Conservation (phyloP, 2,888 invertebrate genomes). For the Tipula lateralis region DNA sequence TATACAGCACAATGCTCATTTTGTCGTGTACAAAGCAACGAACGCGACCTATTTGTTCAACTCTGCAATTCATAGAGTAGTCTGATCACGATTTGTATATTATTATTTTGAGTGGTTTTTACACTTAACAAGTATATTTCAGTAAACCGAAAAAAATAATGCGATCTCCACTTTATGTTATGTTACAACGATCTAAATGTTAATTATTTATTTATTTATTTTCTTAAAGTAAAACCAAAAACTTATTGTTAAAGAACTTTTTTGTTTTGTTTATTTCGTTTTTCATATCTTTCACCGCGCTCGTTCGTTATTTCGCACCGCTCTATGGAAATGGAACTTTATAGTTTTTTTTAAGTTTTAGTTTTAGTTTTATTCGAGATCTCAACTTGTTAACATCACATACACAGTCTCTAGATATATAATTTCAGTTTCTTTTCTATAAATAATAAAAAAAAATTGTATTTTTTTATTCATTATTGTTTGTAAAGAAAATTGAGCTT, state of each 20-base stretch:
- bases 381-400: background rate
- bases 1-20: background rate
- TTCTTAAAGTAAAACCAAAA: background rate
- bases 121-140: background rate
- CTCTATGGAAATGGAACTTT: background rate
- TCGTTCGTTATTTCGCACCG: background rate
- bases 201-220: background rate
- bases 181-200: background rate
- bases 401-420: background rate
- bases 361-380: conserved; percentile 21
- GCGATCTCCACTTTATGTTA: background rate
- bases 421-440: background rate
- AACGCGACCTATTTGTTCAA: background rate
- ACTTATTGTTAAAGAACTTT: conserved; percentile 19
- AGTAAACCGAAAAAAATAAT: background rate
- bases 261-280: background rate
- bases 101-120: background rate
- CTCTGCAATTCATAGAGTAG: background rate
- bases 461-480: background rate
- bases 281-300: conserved; percentile 3
- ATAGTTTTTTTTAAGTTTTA: background rate
- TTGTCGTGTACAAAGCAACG: no score
- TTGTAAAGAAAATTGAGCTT: background rate
- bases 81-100: background rate
- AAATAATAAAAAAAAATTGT: background rate